A percentile compares a stretch with the other conserved stretches of the same genome.
Conservation (phyloP, 2,113 vertebrate genomes). For the Gavialis gangeticus region DNA sequence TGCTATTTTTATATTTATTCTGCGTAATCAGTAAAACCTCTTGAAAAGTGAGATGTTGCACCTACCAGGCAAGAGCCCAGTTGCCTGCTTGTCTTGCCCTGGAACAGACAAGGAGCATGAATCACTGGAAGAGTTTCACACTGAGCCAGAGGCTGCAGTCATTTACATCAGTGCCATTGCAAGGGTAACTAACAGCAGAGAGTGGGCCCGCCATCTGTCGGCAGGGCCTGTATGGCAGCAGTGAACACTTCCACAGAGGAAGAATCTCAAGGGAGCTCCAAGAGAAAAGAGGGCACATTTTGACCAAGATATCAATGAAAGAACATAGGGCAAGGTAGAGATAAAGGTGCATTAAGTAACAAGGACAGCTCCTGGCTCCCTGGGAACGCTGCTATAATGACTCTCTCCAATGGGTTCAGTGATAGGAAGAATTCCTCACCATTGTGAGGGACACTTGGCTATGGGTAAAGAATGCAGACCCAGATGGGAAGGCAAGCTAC, state of each 20-base stretch:
- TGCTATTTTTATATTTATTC: background rate
- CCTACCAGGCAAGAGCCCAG: background rate
- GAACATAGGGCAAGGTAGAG: background rate
- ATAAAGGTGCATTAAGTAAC: background rate
- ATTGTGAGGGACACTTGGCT: background rate
- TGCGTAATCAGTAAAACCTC: background rate
- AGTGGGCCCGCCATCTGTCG: too few relatives aligned
- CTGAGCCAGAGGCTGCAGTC: too few relatives aligned
- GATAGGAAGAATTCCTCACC: background rate
- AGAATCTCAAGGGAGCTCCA: background rate
- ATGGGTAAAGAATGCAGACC: background rate
- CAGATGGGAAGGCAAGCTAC: background rate
- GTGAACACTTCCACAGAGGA: background rate
- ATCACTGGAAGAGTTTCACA: background rate
- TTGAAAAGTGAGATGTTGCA: background rate
- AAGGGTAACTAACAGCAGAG: too few relatives aligned
- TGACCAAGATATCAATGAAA: background rate
- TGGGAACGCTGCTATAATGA: background rate
- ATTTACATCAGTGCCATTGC: too few relatives aligned
- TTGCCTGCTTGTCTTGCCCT: background rate
- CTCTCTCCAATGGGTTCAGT: background rate
- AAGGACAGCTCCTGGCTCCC: background rate
- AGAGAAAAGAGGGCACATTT: background rate
- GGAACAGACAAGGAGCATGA: background rate
- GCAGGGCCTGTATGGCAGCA: background rate